These are phyloP conservation scores for Tragelaphus oryx DNA, from an alignment of 2,797 vertebrate species.

Conservation along the genomic window DNA sequence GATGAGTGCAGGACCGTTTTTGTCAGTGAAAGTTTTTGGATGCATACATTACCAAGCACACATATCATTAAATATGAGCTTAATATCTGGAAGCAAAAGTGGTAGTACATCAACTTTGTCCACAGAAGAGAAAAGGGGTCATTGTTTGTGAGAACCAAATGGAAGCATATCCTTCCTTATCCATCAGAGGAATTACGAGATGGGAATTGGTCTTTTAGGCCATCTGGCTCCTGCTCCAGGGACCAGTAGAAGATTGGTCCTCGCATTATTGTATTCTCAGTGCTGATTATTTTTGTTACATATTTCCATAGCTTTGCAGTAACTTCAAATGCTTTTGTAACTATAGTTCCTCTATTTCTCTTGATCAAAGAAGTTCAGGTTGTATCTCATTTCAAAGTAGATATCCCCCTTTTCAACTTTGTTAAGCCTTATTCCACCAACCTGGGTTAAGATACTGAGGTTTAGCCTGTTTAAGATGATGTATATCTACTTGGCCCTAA, in stretches of 20 bases:
- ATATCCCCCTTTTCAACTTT: neutral
- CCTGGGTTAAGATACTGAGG: neutral
- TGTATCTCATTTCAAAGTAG: neutral
- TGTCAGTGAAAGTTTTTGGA: slow-evolving; percentile 52
- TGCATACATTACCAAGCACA: slow-evolving; percentile 42
- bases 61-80: slow-evolving; percentile 54
- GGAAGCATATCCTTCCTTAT: slow-evolving; percentile 43
- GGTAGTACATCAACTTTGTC: slow-evolving; percentile 53
- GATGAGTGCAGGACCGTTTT: slow-evolving; percentile 50
- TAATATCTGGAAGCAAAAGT: slow-evolving; percentile 56
- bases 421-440: slow-evolving; percentile 12
- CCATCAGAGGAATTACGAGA: slow-evolving; percentile 59
- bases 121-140: slow-evolving; percentile 41
- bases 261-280: slow-evolving; percentile 36
- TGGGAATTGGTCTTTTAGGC: slow-evolving; percentile 52
- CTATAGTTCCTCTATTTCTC: neutral
- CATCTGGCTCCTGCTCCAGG: slow-evolving; percentile 59
- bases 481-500: neutral
- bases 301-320: slow-evolving; percentile 35
- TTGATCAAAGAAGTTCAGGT: slow-evolving; percentile 25
- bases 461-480: slow-evolving; percentile 29
- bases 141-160: slow-evolving; percentile 55
- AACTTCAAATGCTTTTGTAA: slow-evolving; percentile 24
- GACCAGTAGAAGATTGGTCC: slow-evolving; percentile 26
- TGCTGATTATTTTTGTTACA: slow-evolving; percentile 44